phyloP scores from a whole-genome alignment of 2,888 invertebrate species.

The Machimus atricapillus region DNA sequence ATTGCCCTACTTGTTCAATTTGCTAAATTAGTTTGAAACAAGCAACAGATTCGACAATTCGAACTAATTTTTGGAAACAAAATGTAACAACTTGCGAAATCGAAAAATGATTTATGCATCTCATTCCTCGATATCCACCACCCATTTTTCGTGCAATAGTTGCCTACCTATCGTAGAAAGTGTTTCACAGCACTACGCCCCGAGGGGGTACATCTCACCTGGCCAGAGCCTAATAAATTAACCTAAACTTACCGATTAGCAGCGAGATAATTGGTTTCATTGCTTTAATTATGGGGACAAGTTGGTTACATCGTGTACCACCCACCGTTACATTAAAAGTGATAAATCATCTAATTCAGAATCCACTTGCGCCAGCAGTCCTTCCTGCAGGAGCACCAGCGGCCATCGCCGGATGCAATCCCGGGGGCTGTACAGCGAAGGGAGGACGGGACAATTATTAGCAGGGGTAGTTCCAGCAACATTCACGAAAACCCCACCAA shows the following conservation, averaged over 20 bases:
- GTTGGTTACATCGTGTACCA: slow-evolving; percentile 11
- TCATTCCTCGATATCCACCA: background rate
- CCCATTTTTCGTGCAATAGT: background rate
- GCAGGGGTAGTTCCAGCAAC: background rate
- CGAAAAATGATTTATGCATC: background rate
- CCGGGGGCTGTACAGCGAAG: background rate
- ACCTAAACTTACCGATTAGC: slow-evolving; percentile 28
- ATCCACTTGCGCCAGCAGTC: background rate
- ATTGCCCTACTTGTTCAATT: background rate
- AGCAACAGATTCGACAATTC: background rate
- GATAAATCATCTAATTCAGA: slow-evolving; percentile 18
- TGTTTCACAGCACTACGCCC: background rate
- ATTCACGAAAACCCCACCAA: background rate
- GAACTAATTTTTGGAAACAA: background rate
- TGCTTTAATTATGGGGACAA: slow-evolving; percentile 23
- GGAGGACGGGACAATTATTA: background rate
- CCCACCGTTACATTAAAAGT: background rate
- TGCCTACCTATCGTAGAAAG: too few relatives aligned
- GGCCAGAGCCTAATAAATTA: background rate
- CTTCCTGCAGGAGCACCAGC: background rate
- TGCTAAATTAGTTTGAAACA: background rate
- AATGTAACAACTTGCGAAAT: background rate
- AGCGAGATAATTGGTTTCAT: slow-evolving; percentile 24
- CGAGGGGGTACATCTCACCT: background rate
- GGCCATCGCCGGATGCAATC: background rate